A percentile compares a stretch with the other conserved stretches of the same genome.
phyloP scores from a whole-genome alignment of 2,113 vertebrate species.

The Solenodon paradoxus region DNA sequence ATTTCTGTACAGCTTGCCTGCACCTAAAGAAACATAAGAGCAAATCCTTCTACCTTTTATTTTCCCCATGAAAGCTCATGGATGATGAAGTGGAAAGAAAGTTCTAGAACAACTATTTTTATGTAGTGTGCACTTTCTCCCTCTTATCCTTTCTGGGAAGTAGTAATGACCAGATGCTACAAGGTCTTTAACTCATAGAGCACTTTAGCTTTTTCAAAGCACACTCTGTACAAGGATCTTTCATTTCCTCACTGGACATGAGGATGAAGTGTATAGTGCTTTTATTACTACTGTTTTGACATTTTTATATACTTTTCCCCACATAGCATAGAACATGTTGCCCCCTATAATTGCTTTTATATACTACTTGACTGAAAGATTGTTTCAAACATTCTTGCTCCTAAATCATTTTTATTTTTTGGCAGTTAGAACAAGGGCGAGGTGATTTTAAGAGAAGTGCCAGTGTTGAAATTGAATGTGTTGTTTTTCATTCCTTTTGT shows the following conservation, averaged over 20 bases:
- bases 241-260: slow-evolving; percentile 66
- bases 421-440: slow-evolving; percentile 42
- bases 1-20: background rate
- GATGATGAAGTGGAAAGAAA: slow-evolving; percentile 21
- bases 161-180: slow-evolving; percentile 6
- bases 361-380: slow-evolving; percentile 73
- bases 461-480: background rate
- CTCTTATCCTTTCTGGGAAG: background rate
- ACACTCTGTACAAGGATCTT: slow-evolving; percentile 51
- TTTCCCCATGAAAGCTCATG: background rate
- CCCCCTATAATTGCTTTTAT: slow-evolving; percentile 71
- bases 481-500: background rate
- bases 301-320: slow-evolving; percentile 70
- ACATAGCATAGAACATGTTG: slow-evolving; percentile 51
- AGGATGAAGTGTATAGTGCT: slow-evolving; percentile 71
- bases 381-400: slow-evolving; percentile 55
- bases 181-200: slow-evolving; percentile 40
- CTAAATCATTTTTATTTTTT: slow-evolving; percentile 75
- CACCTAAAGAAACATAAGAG: background rate
- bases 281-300: slow-evolving; percentile 75
- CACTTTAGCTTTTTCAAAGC: slow-evolving; percentile 55
- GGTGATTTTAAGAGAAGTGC: slow-evolving; percentile 38
- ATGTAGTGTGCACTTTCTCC: background rate
- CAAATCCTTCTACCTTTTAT: background rate
- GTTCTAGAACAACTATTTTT: slow-evolving; percentile 23